phyloP scores from a whole-genome alignment of 2,797 vertebrate genomes.

The Pseudomugil tenellus region DNA sequence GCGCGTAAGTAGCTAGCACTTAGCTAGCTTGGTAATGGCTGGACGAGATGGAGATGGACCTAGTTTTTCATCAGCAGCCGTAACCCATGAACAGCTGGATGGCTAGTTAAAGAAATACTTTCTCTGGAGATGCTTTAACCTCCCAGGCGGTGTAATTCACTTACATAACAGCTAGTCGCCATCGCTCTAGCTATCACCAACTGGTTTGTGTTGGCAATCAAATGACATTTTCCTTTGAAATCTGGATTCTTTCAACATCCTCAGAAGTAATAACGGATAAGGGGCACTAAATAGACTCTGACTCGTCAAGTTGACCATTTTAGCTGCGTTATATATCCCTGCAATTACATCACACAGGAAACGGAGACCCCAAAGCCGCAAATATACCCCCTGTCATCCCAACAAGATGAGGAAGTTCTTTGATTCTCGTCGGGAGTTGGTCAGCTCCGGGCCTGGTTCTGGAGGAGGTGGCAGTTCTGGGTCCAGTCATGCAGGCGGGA shows the following conservation, averaged over 20 bases:
- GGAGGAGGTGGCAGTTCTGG: constrained; percentile 84
- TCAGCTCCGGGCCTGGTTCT: constrained; percentile 92
- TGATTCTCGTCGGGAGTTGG: constrained; percentile 95
- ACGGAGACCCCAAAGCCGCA: constrained; percentile 14
- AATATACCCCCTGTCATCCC: constrained; percentile 28
- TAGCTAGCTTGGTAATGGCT: constrained; percentile 69
- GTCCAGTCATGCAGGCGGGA: constrained; percentile 88
- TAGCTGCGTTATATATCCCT: constrained; percentile 31
- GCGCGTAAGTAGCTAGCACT: constrained; percentile 74
- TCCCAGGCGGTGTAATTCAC: constrained; percentile 69
- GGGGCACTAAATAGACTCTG: constrained; percentile 31
- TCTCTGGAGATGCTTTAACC: constrained; percentile 73
- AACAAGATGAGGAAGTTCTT: constrained; percentile 98
- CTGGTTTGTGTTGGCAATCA: constrained; percentile 60
- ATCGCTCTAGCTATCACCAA: constrained; percentile 50
- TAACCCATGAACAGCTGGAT: constrained; percentile 66
- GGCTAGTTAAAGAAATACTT: constrained; percentile 64
- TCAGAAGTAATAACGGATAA: constrained; percentile 40
- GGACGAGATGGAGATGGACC: constrained; percentile 73
- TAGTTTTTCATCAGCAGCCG: constrained; percentile 46
- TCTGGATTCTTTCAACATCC: constrained; percentile 52
- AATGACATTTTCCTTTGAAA: constrained; percentile 59
- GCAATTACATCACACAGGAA: constrained; percentile 26
- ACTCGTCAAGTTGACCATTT: constrained; percentile 23
- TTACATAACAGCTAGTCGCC: constrained; percentile 69